Evolutionary conservation across 2,888 invertebrate species (phyloP).

Genomic region (Megaustenia siamemsis): DNA sequence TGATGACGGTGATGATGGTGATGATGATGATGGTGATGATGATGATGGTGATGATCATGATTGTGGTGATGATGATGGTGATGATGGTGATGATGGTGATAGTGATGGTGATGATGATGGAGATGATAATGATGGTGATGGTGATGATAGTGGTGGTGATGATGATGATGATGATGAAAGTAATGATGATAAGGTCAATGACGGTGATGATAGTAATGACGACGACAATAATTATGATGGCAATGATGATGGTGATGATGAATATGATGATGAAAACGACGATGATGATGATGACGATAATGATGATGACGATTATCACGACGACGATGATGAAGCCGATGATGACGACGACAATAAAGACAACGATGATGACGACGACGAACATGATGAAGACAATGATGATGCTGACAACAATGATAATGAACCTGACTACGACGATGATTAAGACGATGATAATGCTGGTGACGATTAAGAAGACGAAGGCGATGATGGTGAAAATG

Average conservation of each 20-base stretch:
- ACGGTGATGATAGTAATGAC: background rate
- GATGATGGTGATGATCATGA: background rate
- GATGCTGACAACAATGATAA: conserved; percentile 21
- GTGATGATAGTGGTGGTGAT: no score
- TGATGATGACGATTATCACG: conserved; percentile 34
- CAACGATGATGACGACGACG: no score
- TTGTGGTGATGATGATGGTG: background rate
- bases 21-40: background rate
- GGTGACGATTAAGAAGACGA: no score
- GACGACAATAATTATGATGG: no score
- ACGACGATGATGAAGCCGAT: conserved; percentile 21
- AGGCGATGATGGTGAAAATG: no score
- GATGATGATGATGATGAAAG: conserved; percentile 25
- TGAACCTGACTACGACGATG: conserved; percentile 15
- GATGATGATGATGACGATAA: conserved; percentile 37
- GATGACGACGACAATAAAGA: conserved; percentile 26
- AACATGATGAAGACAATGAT: no score
- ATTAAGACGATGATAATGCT: no score
- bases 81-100: background rate
- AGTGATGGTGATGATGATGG: background rate
- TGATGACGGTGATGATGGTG: no score
- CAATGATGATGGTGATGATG: conserved; percentile 23
- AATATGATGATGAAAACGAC: conserved; percentile 26
- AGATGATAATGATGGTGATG: conserved; percentile 11
- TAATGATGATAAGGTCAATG: conserved; percentile 27